Evolutionary conservation across 2,797 vertebrate genomes (phyloP).

Genomic region (Holocentrus rufus): DNA sequence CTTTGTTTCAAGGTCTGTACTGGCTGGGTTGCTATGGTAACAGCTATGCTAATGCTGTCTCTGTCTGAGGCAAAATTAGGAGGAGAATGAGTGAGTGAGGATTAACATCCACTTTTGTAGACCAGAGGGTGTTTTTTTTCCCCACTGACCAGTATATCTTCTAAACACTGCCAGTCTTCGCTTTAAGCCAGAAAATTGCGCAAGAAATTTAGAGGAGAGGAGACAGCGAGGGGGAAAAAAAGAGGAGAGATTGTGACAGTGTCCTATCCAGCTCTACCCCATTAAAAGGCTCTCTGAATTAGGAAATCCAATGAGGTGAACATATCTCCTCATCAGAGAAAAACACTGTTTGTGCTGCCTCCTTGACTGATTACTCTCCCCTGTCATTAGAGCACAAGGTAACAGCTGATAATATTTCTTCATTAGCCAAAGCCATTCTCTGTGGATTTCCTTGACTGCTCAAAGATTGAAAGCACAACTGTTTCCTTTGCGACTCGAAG

Average conservation of each 20-base stretch:
- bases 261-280: not conserved
- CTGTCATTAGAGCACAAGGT: constrained; percentile 42
- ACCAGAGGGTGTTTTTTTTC: constrained; percentile 10
- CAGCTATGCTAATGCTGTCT: constrained; percentile 34
- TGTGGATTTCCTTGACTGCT: constrained; percentile 31
- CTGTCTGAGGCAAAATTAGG: constrained; percentile 55
- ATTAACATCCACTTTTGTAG: constrained; percentile 41
- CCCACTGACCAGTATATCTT: no score
- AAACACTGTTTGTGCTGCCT: constrained; percentile 29
- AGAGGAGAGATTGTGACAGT: not conserved
- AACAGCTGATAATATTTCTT: constrained; percentile 35
- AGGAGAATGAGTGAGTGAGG: constrained; percentile 36
- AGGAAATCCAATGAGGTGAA: constrained; percentile 21
- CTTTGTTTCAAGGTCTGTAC: constrained; percentile 39
- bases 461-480: constrained; percentile 43
- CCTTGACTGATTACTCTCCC: constrained; percentile 39
- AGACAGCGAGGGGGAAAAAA: not conserved
- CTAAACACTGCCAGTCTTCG: no score
- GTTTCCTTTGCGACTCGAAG: constrained; percentile 30
- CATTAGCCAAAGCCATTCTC: constrained; percentile 40
- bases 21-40: constrained; percentile 58
- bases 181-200: no score
- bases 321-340: constrained; percentile 21
- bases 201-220: not conserved
- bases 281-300: not conserved